Base-by-base conservation (phyloP, 2,888 invertebrate genomes). In the Ophion slaviceki region DNA sequence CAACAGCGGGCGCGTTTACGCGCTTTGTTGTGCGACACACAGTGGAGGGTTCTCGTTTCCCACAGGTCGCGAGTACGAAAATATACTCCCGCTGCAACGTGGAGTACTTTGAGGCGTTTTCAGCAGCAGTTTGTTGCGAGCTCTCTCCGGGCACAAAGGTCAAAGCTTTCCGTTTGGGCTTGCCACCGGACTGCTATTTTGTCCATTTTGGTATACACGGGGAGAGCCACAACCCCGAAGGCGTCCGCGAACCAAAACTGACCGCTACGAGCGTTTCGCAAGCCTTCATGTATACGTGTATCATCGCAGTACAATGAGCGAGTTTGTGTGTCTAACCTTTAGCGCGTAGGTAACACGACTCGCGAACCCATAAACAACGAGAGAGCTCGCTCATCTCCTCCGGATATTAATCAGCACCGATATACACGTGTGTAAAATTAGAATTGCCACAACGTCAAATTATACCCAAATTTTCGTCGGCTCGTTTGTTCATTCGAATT, bases 21-120 rank as follows among this genome's bases (percentile, higher is more conserved):
- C 77, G 86, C 86, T 91, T 91, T 91, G 91, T 91, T 91, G 88
- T 88, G 88, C 89, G 91, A 53, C 53, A 17, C 53, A 90, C 90
- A 91, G 70, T 32, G 11, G 64, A 53, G 36, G 11, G 53, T 17
- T 75, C 67, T 32, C 20, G 76, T 81, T 81, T 90, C 89, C 53
- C 53, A 53, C 53, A 53, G 89, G 89, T 90, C 86, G 88, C 85
- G 14, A 53, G 53, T 82, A 81, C 78, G 89, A 91, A 89, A 91
- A 90, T 90, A 90, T 90, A 91, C 90, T 91, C 17, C 53, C 5
- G 53, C 53, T 17, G 53, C 53, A 53, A 53, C 3, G 90, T 89
- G 90, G 88, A 88, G 89, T 91, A 92, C 92, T 91, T 90, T 90
- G 90, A 90, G 90, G 88, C 53, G 82, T 82, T 86, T 76, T 80